A percentile compares a stretch with the other conserved stretches of the same genome.
Conservation (phyloP, 2,888 invertebrate species). For the Lasius fuliginosus region DNA sequence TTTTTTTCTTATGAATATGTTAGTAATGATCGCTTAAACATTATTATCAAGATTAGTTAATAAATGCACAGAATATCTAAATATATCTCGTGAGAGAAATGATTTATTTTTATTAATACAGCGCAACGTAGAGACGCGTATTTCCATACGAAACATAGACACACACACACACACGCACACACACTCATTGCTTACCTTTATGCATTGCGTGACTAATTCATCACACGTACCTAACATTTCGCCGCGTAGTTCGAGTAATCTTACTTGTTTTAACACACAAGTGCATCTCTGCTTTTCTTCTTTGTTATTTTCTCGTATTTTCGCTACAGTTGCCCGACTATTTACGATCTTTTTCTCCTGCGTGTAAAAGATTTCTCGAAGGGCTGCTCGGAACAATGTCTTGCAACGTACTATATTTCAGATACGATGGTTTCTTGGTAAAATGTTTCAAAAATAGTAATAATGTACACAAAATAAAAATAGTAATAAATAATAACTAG, state of each 20-base stretch:
- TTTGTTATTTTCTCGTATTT: constrained; percentile 28
- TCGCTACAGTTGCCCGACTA: not conserved
- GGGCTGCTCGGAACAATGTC: not conserved
- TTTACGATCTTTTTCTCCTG: constrained; percentile 30
- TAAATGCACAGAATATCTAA: not conserved
- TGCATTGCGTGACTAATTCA: constrained; percentile 48
- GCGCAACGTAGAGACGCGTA: not conserved
- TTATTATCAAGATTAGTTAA: constrained; percentile 1
- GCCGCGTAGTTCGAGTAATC: not conserved
- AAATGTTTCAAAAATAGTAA: not conserved
- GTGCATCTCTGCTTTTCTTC: not conserved
- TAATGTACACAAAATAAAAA: constrained; percentile 1
- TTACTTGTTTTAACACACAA: constrained; percentile 34
- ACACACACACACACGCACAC: not conserved
- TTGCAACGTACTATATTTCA: not conserved
- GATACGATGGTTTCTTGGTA: not conserved
- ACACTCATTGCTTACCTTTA: not conserved
- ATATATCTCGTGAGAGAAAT: constrained; percentile 17
- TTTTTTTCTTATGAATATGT: not conserved
- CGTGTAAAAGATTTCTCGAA: constrained; percentile 1
- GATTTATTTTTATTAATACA: constrained; percentile 27
- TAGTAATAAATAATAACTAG: not conserved
- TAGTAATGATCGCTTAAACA: not conserved
- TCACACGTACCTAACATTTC: constrained; percentile 24
- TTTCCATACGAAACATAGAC: constrained; percentile 10